Evolutionary conservation across 2,797 vertebrate species (phyloP).

Genomic region (Tragelaphus eurycerus): DNA sequence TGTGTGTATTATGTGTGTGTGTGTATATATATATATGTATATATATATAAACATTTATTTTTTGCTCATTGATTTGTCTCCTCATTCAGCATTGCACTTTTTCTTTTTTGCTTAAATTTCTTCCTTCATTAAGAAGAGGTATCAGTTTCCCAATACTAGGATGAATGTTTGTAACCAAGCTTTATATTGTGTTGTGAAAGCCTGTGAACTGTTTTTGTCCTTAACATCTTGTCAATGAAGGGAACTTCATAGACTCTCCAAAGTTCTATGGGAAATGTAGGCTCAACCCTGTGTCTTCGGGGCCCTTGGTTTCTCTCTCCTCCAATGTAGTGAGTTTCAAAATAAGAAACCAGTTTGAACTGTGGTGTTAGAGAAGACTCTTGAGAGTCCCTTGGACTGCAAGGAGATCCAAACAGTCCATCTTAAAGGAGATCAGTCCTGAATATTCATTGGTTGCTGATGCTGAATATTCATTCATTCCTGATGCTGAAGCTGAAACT

Average conservation of each 20-base stretch:
- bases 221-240: neutral
- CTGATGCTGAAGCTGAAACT: neutral
- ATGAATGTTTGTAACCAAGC: neutral
- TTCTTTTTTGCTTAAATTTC: neutral
- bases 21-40: accelerated
- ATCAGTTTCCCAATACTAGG: neutral
- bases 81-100: neutral
- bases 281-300: neutral
- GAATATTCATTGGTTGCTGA: no score
- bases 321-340: neutral
- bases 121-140: neutral
- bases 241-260: neutral
- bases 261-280: neutral
- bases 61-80: neutral
- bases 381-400: neutral
- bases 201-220: neutral
- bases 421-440: neutral
- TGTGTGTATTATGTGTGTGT: neutral
- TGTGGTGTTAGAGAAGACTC: neutral
- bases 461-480: neutral
- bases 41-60: neutral
- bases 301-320: neutral
- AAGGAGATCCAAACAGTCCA: neutral
- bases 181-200: neutral
- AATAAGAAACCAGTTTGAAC: neutral